Base-by-base conservation (phyloP, 2,797 vertebrate genomes). In the Myotis planiceps region DNA sequence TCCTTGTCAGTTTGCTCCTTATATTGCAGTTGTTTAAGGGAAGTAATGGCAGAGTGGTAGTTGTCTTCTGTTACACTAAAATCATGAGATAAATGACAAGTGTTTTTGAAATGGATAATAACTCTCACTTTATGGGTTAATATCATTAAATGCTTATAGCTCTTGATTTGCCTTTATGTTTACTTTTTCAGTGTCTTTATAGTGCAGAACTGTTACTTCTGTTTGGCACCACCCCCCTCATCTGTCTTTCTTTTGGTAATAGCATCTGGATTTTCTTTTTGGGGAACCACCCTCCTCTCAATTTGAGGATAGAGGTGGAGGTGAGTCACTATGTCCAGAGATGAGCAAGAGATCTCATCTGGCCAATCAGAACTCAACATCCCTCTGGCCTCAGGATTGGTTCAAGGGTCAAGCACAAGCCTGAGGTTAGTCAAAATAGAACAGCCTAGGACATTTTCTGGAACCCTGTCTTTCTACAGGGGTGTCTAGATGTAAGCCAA, bases 131-230 rank as follows among this genome's bases (percentile, higher is more conserved):
- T 60, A 58, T 16, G n/a, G 10, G 1, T 60, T 51, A 60, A 39
- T 55, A n/a, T 45, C 13, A 68, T 45, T 78, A 27, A n/a, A 68
- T 63, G 39, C n/a, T 88, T 68, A 12, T 27, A 27, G 9, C 32
- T 75, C 39, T 96, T 51, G 4, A n/a, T 85, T 96, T 88, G 47
- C 53, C n/a, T 72, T 75, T 49, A 80, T 75, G n/a, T 47, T 76
- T 25, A 15, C 53, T 37, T 82, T 80, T 76, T 58, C 3, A 3
- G 0, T 34, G 39, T 91, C 25, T 91, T 80, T 72, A n/a, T 34
- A 66, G 1, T 71, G 21, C 25, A 51, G 32, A 88, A 10, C 16
- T 27, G 16, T 51, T 88, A 37, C 49, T 75, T 88, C 42, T 16
- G 7, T 53, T 21, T 63, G 49, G 9, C 65, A 58, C 15, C 6